Conservation (phyloP, 2,797 vertebrate genomes). For the Australoheros facetus region DNA sequence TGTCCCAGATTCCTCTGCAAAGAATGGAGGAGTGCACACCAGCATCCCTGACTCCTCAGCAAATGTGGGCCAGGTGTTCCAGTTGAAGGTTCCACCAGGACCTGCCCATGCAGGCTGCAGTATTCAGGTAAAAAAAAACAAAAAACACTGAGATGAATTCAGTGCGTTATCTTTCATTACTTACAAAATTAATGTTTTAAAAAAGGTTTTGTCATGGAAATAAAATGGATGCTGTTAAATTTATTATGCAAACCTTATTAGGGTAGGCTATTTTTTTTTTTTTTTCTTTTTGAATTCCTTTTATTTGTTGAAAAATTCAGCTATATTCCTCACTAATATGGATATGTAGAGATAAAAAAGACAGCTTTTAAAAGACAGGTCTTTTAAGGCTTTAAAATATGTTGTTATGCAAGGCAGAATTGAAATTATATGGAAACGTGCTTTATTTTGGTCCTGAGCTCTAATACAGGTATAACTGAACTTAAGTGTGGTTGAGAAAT, state of each 20-base stretch:
- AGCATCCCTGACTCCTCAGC: conserved; percentile 91
- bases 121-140: conserved; percentile 53
- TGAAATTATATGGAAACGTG: background rate
- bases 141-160: background rate
- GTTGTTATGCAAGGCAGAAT: background rate
- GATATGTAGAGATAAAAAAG: background rate
- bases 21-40: conserved; percentile 60
- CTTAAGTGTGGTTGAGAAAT: background rate
- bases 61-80: conserved; percentile 90
- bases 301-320: background rate
- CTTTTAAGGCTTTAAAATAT: background rate
- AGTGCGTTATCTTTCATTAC: background rate
- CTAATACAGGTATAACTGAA: background rate
- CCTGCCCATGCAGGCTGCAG: conserved; percentile 66
- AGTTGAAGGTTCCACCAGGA: conserved; percentile 85
- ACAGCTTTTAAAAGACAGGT: background rate
- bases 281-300: background rate
- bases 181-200: background rate
- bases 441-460: background rate
- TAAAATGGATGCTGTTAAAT: no score
- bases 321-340: background rate
- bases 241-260: no score
- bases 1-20: conserved; percentile 58
- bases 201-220: no score
- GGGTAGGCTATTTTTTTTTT: background rate